These are phyloP conservation scores for Poliocrania exsul DNA, from an alignment of 2,797 vertebrate species.

Conservation along the genomic window DNA sequence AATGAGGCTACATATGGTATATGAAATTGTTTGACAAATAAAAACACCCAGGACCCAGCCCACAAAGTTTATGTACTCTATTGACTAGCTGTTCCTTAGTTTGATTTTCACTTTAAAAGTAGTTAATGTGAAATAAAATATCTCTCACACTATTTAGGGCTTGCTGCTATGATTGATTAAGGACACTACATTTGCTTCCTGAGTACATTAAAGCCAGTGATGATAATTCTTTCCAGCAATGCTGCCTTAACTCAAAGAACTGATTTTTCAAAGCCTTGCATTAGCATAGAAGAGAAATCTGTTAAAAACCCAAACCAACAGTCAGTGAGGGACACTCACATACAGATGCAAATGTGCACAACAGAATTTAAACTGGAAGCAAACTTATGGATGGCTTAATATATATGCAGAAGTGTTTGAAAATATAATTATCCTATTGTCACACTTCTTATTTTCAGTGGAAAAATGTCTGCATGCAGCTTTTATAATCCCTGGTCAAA, in stretches of 20 bases:
- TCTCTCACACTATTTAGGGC: neutral
- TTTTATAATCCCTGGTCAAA: neutral
- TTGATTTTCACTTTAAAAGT: slow-evolving; percentile 17
- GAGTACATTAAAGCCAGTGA: slow-evolving; percentile 12
- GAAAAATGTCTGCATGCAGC: neutral
- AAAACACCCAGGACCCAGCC: neutral
- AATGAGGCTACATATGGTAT: neutral
- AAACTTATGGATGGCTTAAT: neutral
- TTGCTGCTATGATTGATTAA: slow-evolving; percentile 19
- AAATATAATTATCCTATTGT: neutral
- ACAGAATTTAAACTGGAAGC: neutral
- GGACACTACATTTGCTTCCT: neutral
- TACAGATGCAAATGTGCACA: neutral
- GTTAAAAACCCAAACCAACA: neutral
- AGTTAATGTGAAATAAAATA: neutral
- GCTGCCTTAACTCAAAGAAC: neutral
- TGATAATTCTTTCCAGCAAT: slow-evolving; percentile 1
- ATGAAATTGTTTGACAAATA: neutral
- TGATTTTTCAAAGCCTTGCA: slow-evolving; percentile 35
- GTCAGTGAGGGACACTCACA: neutral
- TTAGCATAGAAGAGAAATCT: neutral
- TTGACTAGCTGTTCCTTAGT: neutral
- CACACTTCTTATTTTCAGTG: neutral
- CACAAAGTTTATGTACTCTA: neutral
- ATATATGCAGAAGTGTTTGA: neutral